A percentile compares a stretch with the other conserved stretches of the same genome.
Evolutionary conservation across 2,888 invertebrate species (phyloP).

Genomic region (Clusia tigrina): DNA sequence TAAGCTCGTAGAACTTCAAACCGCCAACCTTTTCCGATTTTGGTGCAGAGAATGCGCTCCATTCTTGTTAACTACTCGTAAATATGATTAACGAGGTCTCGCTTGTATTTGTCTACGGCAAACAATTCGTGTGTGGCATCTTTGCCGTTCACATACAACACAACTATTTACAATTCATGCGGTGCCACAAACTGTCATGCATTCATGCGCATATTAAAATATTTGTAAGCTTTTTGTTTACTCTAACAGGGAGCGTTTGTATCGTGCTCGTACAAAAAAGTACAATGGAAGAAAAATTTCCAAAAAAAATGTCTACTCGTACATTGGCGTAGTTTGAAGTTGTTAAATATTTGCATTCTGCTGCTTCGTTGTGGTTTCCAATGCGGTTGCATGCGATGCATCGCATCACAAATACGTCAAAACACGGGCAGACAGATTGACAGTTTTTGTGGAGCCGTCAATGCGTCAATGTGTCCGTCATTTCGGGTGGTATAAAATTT

Average conservation of each 20-base stretch:
- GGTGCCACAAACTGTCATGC: not conserved
- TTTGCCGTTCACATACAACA: not conserved
- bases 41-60: not conserved
- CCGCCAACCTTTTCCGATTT: no score
- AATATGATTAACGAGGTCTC: not conserved
- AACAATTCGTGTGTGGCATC: not conserved
- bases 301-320: no score
- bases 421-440: slow-evolving; percentile 8
- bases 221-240: not conserved
- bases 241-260: not conserved
- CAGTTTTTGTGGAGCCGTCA: not conserved
- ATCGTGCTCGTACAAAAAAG: not conserved
- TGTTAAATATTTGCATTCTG: slow-evolving; percentile 25
- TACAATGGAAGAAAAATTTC: no score
- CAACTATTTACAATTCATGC: not conserved
- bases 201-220: not conserved
- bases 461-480: not conserved
- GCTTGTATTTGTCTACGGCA: not conserved
- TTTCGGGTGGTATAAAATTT: not conserved
- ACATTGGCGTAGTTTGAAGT: no score
- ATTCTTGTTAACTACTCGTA: not conserved
- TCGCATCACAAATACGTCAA: not conserved
- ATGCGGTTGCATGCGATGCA: not conserved
- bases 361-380: slow-evolving; percentile 6
- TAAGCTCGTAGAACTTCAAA: no score